These are phyloP conservation scores for Hylaeus anthracinus DNA, from an alignment of 1,140 invertebrate species.

Conservation along the genomic window DNA sequence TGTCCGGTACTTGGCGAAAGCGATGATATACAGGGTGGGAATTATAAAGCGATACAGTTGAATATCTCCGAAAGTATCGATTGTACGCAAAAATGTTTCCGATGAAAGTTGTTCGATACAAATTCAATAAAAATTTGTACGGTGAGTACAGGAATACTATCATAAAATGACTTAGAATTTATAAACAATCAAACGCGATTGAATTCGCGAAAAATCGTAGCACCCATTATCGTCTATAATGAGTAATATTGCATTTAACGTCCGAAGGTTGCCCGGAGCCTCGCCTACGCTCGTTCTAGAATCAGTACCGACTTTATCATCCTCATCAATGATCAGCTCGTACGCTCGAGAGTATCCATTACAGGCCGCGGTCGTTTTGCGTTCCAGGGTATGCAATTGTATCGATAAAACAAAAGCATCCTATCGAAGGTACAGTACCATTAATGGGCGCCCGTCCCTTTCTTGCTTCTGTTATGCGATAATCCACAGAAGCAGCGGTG, in stretches of 20 bases:
- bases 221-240: background rate
- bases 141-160: too few relatives aligned
- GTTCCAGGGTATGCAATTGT: slow-evolving; percentile 56
- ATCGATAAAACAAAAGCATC: slow-evolving; percentile 64
- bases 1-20: too few relatives aligned
- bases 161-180: too few relatives aligned
- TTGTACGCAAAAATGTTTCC: too few relatives aligned
- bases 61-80: too few relatives aligned
- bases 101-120: too few relatives aligned
- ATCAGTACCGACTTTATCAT: slow-evolving; percentile 60
- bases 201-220: background rate
- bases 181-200: background rate
- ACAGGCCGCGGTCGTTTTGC: slow-evolving; percentile 43
- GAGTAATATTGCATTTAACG: slow-evolving; percentile 1
- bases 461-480: slow-evolving; percentile 66
- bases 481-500: slow-evolving; percentile 52
- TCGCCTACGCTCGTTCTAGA: slow-evolving; percentile 33
- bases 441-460: slow-evolving; percentile 59
- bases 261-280: background rate
- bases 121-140: too few relatives aligned
- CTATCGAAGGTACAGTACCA: slow-evolving; percentile 59
- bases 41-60: too few relatives aligned
- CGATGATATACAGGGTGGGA: too few relatives aligned
- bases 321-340: slow-evolving; percentile 56
- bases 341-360: slow-evolving; percentile 54